Conservation (phyloP, 2,113 vertebrate genomes). For the Isurus oxyrinchus region DNA sequence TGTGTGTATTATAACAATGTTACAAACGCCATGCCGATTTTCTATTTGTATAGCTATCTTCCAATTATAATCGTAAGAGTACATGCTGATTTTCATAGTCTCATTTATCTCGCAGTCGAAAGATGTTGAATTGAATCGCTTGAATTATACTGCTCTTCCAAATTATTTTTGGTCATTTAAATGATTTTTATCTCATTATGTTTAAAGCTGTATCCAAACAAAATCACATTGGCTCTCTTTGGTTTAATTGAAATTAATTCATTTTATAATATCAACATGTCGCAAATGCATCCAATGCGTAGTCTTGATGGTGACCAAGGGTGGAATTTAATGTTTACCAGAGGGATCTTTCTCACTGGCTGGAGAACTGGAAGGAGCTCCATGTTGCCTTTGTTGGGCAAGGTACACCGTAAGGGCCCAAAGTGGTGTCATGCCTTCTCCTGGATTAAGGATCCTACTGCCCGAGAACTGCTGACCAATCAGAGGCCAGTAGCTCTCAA, state of each 20-base stretch:
- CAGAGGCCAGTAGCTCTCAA: no score
- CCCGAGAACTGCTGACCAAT: no score
- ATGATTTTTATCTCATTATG: background rate
- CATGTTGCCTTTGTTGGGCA: no score
- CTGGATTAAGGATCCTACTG: no score
- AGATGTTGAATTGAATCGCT: background rate
- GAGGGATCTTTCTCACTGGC: no score
- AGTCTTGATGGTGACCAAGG: no score
- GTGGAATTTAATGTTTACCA: no score
- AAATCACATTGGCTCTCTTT: background rate
- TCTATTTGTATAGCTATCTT: background rate
- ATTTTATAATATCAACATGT: background rate
- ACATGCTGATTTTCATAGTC: background rate
- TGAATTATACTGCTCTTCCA: background rate
- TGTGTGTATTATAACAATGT: background rate
- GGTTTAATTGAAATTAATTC: background rate
- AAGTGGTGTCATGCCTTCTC: no score
- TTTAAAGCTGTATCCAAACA: background rate
- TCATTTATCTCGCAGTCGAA: background rate
- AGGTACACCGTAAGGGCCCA: no score
- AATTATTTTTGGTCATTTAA: background rate
- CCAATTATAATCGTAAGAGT: background rate
- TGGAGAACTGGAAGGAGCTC: no score
- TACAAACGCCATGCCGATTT: background rate
- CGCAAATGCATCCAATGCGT: no score